A percentile compares a stretch with the other conserved stretches of the same genome.
These are phyloP conservation scores for Marisa cornuarietis DNA, from an alignment of 1,140 invertebrate species.

Conservation along the genomic window DNA sequence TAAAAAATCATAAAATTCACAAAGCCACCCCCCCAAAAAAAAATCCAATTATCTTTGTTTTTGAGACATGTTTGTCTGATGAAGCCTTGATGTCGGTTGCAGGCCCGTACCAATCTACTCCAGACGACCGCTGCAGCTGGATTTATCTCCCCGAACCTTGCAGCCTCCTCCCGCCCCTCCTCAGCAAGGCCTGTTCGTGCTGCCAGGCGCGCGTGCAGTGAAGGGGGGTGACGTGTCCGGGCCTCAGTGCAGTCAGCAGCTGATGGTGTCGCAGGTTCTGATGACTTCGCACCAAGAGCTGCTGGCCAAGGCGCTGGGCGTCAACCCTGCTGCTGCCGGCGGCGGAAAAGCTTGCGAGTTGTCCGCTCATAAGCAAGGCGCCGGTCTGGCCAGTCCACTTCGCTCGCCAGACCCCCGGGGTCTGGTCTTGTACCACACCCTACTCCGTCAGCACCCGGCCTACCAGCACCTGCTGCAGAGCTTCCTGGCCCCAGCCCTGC, in stretches of 20 bases:
- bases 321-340: too few species aligned
- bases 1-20: not conserved
- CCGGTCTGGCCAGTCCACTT: slow-evolving; percentile 2
- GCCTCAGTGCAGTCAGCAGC: not conserved
- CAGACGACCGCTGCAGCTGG: slow-evolving; percentile 4
- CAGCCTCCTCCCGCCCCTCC: not conserved
- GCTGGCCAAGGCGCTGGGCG: not conserved
- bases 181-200: not conserved
- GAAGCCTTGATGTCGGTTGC: not conserved
- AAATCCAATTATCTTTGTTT: not conserved
- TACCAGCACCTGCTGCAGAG: slow-evolving; percentile 16
- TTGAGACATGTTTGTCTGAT: not conserved
- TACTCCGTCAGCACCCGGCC: slow-evolving; percentile 15
- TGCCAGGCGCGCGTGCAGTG: not conserved
- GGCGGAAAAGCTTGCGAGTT: not conserved
- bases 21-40: too few species aligned
- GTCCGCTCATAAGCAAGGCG: not conserved
- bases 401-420: slow-evolving; percentile 14
- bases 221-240: not conserved
- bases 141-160: not conserved
- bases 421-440: slow-evolving; percentile 16
- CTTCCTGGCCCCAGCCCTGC: not conserved
- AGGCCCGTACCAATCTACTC: slow-evolving; percentile 15
- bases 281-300: not conserved
- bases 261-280: not conserved